A percentile compares a stretch with the other conserved stretches of the same genome.
phyloP scores from a whole-genome alignment of 2,113 vertebrate species.

The Pelusios castaneus region DNA sequence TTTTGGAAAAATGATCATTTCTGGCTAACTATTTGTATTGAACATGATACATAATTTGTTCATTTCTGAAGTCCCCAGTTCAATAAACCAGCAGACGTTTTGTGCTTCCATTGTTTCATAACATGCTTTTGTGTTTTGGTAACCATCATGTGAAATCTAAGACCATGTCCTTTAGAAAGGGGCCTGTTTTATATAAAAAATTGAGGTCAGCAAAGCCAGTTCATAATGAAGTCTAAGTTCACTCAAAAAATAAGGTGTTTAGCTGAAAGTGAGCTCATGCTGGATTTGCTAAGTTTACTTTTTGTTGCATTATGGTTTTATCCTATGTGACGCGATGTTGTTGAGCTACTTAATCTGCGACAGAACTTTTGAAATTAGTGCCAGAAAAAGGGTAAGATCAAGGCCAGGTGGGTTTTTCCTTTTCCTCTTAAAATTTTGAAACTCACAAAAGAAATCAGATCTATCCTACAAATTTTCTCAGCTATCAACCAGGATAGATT shows the following conservation, averaged over 20 bases:
- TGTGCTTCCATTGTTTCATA: neutral
- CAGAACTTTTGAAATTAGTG: neutral
- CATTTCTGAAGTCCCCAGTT: neutral
- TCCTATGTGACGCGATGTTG: accelerated
- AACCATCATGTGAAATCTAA: neutral
- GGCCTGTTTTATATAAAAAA: neutral
- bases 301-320: neutral
- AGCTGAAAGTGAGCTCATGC: neutral
- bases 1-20: neutral
- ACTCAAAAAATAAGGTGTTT: neutral
- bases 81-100: neutral
- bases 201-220: neutral
- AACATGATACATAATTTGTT: neutral
- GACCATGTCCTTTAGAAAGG: neutral
- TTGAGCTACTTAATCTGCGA: neutral
- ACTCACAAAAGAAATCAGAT: neutral
- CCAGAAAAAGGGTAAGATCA: neutral
- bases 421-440: neutral
- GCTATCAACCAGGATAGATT: neutral
- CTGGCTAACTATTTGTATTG: neutral
- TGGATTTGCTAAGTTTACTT: neutral
- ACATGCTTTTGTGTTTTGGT: neutral
- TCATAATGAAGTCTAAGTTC: neutral
- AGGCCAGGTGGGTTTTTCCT: neutral
- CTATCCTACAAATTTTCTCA: neutral